Evolutionary conservation across 2,113 vertebrate genomes (phyloP).

Genomic region (Brachyistius frenatus): DNA sequence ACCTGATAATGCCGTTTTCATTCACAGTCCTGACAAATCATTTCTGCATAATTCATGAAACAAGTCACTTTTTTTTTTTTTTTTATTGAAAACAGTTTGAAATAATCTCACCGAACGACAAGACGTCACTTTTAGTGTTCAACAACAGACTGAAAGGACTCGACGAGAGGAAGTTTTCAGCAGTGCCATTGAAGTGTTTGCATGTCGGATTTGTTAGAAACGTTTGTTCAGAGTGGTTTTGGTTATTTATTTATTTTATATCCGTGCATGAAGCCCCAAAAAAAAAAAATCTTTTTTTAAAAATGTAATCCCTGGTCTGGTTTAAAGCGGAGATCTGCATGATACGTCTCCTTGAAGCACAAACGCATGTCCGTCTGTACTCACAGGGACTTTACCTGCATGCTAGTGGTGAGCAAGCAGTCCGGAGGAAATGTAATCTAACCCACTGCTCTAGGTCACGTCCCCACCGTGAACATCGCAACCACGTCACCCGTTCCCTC

Average conservation of each 20-base stretch:
- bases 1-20: background rate
- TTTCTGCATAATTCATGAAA: background rate
- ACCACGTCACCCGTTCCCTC: background rate
- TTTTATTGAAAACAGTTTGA: background rate
- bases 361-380: constrained; percentile 22
- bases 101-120: background rate
- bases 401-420: constrained; percentile 85
- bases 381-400: constrained; percentile 56
- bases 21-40: background rate
- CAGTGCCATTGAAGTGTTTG: constrained; percentile 12
- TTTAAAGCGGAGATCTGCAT: constrained; percentile 1
- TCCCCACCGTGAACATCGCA: background rate
- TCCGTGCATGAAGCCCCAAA: constrained; percentile 16
- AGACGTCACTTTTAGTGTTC: background rate
- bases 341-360: background rate
- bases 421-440: constrained; percentile 16
- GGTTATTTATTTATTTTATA: background rate
- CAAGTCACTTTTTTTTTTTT: background rate
- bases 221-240: constrained; percentile 13
- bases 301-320: too few species aligned
- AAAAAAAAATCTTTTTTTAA: too few species aligned
- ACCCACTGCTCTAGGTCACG: constrained; percentile 38
- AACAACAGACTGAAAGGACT: background rate
- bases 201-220: constrained; percentile 24
- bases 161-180: constrained; percentile 14